Evolutionary conservation across 1,140 invertebrate genomes (phyloP).

Genomic region (Pinna nobilis): DNA sequence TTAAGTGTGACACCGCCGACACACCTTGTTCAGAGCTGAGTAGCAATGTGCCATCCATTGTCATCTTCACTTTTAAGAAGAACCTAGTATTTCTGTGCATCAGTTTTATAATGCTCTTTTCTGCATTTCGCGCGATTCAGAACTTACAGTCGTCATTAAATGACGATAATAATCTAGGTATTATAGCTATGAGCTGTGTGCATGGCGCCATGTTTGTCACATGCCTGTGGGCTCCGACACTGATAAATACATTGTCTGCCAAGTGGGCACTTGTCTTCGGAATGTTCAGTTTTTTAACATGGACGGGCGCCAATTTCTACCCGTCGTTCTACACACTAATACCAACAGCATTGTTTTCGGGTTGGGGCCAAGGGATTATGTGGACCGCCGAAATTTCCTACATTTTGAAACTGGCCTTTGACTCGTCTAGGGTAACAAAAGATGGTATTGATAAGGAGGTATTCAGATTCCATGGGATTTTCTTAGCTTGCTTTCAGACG

Average conservation of each 20-base stretch:
- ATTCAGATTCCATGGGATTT: slow-evolving; percentile 73
- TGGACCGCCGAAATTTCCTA: slow-evolving; percentile 72
- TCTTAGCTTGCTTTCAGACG: slow-evolving; percentile 73
- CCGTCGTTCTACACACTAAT: slow-evolving; percentile 70
- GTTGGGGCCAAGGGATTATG: slow-evolving; percentile 70
- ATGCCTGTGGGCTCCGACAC: slow-evolving; percentile 66
- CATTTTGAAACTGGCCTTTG: slow-evolving; percentile 70
- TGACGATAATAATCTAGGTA: slow-evolving; percentile 59
- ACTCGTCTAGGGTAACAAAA: slow-evolving; percentile 61
- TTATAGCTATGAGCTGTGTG: slow-evolving; percentile 68
- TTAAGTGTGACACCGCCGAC: slow-evolving; percentile 14
- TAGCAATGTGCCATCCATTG: slow-evolving; percentile 44
- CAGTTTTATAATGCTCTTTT: slow-evolving; percentile 72
- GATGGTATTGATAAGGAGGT: slow-evolving; percentile 67
- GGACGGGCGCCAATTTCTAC: slow-evolving; percentile 72
- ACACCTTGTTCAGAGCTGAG: slow-evolving; percentile 46
- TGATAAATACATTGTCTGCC: slow-evolving; percentile 69
- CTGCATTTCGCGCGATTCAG: slow-evolving; percentile 71
- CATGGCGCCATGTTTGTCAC: slow-evolving; percentile 70
- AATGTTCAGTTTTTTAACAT: slow-evolving; percentile 67
- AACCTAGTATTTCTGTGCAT: slow-evolving; percentile 70
- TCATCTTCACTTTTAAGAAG: slow-evolving; percentile 64
- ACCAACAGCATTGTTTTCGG: slow-evolving; percentile 69
- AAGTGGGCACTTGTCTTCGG: slow-evolving; percentile 71
- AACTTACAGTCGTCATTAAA: slow-evolving; percentile 72